phyloP scores from a whole-genome alignment of 2,888 invertebrate genomes.

The Drosophila hamatofila region DNA sequence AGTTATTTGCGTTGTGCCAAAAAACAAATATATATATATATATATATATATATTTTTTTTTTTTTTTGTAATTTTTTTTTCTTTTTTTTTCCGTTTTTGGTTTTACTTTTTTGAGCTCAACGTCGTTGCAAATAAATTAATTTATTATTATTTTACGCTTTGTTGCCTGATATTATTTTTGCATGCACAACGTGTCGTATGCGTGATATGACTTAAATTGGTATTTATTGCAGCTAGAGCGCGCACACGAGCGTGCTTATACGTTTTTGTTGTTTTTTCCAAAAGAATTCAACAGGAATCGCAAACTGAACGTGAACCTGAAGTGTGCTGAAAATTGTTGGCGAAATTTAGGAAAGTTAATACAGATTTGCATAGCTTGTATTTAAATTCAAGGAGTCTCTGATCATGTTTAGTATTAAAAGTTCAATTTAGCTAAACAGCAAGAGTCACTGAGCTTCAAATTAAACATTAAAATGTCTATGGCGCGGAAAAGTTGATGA shows the following conservation, averaged over 20 bases:
- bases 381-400: neutral
- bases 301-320: neutral
- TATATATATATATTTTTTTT: too few species aligned
- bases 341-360: conserved; percentile 9
- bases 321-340: conserved; percentile 5
- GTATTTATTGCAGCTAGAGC: conserved; percentile 60
- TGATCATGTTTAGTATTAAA: neutral
- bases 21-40: too few species aligned
- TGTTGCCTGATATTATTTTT: conserved; percentile 56
- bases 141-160: conserved; percentile 71
- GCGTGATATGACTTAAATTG: conserved; percentile 72
- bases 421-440: neutral
- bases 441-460: neutral
- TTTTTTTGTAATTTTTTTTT: conserved; percentile 50
- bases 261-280: neutral
- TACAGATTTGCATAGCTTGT: neutral
- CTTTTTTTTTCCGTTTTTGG: conserved; percentile 5
- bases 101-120: conserved; percentile 20
- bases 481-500: neutral
- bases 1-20: conserved; percentile 40
- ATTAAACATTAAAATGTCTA: neutral
- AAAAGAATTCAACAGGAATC: conserved; percentile 5
- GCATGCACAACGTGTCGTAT: conserved; percentile 67
- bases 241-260: conserved; percentile 7
- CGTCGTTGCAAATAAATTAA: conserved; percentile 75